Conservation (phyloP, 2,888 invertebrate species). For the Zootermopsis nevadensis region DNA sequence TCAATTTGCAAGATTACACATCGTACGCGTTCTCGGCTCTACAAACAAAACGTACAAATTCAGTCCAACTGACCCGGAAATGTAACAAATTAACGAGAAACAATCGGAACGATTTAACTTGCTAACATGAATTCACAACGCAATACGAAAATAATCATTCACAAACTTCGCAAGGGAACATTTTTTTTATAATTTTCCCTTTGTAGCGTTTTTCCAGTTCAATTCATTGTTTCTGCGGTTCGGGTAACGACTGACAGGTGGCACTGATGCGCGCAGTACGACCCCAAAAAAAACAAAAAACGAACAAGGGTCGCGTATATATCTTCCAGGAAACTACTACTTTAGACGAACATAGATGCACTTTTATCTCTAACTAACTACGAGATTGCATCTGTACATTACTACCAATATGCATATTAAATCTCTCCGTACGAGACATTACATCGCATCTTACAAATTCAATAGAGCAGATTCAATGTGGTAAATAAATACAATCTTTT, state of each 20-base stretch:
- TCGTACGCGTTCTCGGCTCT: too few relatives aligned
- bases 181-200: constrained; percentile 10
- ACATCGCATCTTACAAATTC: too few relatives aligned
- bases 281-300: constrained; percentile 25
- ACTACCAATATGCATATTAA: too few relatives aligned
- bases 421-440: too few relatives aligned
- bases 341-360: background rate
- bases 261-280: constrained; percentile 21
- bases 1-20: too few relatives aligned
- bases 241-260: constrained; percentile 30
- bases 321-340: background rate
- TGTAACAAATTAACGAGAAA: background rate
- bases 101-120: background rate
- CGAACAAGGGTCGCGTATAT: constrained; percentile 9
- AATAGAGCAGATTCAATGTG: too few relatives aligned
- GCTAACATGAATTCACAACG: background rate
- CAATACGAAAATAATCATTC: constrained; percentile 27
- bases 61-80: background rate
- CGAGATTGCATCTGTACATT: too few relatives aligned
- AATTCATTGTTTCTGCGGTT: constrained; percentile 18
- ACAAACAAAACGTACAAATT: background rate
- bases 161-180: background rate
- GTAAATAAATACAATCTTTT: too few relatives aligned
- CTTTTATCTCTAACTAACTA: background rate
- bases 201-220: constrained; percentile 33